These are phyloP conservation scores for Tiliacea citrago DNA, from an alignment of 2,888 invertebrate genomes.

Conservation along the genomic window DNA sequence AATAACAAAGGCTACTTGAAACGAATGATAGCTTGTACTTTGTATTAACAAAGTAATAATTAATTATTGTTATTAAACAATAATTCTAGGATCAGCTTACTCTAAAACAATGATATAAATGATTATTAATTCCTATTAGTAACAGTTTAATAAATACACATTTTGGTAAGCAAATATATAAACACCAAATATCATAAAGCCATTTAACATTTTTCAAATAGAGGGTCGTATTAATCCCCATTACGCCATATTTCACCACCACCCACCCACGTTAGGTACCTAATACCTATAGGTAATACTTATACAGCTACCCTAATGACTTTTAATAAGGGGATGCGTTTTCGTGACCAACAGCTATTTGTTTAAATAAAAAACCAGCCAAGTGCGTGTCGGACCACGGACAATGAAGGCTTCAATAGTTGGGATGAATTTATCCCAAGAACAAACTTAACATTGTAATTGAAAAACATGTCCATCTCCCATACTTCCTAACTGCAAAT, in stretches of 20 bases:
- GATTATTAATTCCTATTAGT: not conserved
- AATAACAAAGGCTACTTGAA: not conserved
- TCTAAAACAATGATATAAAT: not conserved
- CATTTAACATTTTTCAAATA: conserved; percentile 15
- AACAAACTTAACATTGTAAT: too few species aligned
- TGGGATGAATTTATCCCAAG: too few species aligned
- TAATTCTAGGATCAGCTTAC: not conserved
- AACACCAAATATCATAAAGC: conserved; percentile 5
- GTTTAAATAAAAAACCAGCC: conserved; percentile 6
- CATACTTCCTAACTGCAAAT: too few species aligned
- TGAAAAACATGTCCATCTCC: too few species aligned
- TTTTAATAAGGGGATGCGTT: conserved; percentile 26
- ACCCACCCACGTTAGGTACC: conserved; percentile 16
- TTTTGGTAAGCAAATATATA: not conserved
- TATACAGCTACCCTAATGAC: conserved; percentile 40
- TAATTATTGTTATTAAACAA: too few species aligned
- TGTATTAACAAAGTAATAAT: too few species aligned
- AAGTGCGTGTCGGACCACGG: too few species aligned
- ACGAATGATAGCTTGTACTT: not conserved
- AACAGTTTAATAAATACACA: not conserved
- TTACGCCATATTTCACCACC: conserved; percentile 32
- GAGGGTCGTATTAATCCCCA: conserved; percentile 25
- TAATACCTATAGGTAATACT: not conserved
- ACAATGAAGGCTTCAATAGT: too few species aligned
- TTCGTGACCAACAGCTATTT: conserved; percentile 58